Conservation (phyloP, 1,140 invertebrate species). For the Rhopalosiphum padi region DNA sequence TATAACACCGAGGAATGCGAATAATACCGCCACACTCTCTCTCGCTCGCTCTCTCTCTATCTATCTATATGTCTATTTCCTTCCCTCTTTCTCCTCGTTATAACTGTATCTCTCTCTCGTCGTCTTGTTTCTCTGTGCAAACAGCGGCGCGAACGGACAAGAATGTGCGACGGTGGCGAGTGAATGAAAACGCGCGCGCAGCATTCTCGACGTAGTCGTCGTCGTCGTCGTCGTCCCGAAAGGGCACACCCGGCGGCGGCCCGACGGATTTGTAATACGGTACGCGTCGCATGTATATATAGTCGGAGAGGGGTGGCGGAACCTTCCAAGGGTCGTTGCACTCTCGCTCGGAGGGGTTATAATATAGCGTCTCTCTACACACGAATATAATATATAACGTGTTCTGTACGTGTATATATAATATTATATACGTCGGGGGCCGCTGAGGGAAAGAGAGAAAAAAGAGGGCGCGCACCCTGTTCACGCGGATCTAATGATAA, state of each 20-base stretch:
- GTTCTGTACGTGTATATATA: slow-evolving; percentile 11
- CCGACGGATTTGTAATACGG: slow-evolving; percentile 16
- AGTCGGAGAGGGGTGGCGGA: background rate
- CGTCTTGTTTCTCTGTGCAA: background rate
- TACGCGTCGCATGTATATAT: background rate
- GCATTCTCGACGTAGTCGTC: slow-evolving; percentile 24
- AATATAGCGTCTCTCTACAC: background rate
- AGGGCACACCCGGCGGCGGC: slow-evolving; percentile 26
- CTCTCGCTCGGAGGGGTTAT: slow-evolving; percentile 9
- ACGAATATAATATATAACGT: background rate
- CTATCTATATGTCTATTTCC: background rate
- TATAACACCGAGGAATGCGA: slow-evolving; percentile 50
- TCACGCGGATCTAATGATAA: slow-evolving; percentile 28
- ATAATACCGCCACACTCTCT: background rate
- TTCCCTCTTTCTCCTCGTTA: background rate
- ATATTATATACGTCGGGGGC: background rate
- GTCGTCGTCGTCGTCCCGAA: slow-evolving; percentile 1
- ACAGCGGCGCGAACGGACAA: background rate
- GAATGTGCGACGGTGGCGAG: background rate
- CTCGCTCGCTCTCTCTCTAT: background rate
- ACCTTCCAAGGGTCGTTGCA: slow-evolving; percentile 24
- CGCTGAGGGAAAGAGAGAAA: background rate
- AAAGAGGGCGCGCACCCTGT: slow-evolving; percentile 23
- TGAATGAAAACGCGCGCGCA: slow-evolving; percentile 49
- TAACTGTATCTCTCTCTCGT: background rate